phyloP scores from a whole-genome alignment of 2,113 vertebrate genomes.

The Myotis yumanensis region DNA sequence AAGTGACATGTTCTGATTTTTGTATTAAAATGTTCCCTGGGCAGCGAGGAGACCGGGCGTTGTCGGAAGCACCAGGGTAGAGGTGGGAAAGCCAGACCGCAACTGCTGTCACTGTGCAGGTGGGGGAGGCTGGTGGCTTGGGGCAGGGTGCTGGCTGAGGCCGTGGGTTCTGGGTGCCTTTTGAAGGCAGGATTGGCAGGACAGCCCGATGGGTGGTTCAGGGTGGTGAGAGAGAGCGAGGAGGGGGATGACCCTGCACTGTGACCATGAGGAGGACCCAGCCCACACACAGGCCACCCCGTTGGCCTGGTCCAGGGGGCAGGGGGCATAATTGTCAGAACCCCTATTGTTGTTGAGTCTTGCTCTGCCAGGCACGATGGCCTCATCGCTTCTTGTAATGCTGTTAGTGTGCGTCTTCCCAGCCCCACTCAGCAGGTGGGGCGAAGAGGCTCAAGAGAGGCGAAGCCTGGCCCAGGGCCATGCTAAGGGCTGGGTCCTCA shows the following conservation, averaged over 20 bases:
- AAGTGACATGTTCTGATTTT: not conserved
- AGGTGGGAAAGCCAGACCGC: fast-evolving
- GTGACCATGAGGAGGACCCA: not conserved
- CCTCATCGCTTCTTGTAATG: fast-evolving
- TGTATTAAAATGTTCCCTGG: not conserved
- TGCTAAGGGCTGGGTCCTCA: fast-evolving
- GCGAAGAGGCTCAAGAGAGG: too few relatives aligned
- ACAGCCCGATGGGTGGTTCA: not conserved
- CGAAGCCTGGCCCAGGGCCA: too few relatives aligned
- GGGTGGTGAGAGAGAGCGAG: not conserved
- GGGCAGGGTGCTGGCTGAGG: not conserved
- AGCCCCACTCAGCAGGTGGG: fast-evolving
- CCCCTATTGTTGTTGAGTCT: too few relatives aligned
- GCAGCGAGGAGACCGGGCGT: not conserved
- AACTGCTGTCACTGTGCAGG: not conserved
- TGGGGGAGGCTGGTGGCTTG: too few relatives aligned
- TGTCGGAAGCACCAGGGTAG: not conserved
- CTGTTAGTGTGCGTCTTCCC: not conserved
- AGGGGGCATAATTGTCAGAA: not conserved
- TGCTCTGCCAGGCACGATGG: fast-evolving
- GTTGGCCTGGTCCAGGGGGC: not conserved
- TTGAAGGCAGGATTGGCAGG: not conserved
- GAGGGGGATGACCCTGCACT: not conserved
- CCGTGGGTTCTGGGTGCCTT: not conserved
- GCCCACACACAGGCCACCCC: fast-evolving